Evolutionary conservation across 2,113 vertebrate species (phyloP).

Genomic region (Turdus rufiventris): DNA sequence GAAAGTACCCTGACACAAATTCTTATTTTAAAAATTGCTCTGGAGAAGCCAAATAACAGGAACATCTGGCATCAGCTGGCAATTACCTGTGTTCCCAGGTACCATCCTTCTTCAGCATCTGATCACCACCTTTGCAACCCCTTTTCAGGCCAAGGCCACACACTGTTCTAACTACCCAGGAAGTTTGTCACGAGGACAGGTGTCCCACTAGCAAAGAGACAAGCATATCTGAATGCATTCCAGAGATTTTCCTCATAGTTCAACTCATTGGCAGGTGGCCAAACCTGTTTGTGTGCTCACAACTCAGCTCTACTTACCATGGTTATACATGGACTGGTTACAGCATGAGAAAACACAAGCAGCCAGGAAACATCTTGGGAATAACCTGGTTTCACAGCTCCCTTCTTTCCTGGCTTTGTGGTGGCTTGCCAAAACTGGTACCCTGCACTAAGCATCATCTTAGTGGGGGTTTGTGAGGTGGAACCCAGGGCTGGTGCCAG

Average conservation of each 20-base stretch:
- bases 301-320: background rate
- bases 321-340: accelerated
- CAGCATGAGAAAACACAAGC: background rate
- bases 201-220: background rate
- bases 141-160: accelerated
- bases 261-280: background rate
- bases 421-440: background rate
- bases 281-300: background rate
- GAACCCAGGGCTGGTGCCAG: too few relatives aligned
- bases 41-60: background rate
- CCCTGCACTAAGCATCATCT: background rate
- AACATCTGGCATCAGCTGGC: accelerated
- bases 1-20: background rate
- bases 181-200: background rate
- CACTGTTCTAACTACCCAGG: background rate
- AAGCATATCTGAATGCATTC: background rate
- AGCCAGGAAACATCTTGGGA: background rate
- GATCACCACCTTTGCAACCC: background rate
- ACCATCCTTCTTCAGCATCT: background rate
- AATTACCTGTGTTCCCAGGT: background rate
- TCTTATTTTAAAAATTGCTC: background rate
- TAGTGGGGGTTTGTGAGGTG: background rate
- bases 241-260: background rate
- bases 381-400: accelerated
- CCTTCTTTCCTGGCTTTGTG: background rate